Evolutionary conservation across 2,797 vertebrate genomes (phyloP).

Genomic region (Ptychobarbus kaznakovi): DNA sequence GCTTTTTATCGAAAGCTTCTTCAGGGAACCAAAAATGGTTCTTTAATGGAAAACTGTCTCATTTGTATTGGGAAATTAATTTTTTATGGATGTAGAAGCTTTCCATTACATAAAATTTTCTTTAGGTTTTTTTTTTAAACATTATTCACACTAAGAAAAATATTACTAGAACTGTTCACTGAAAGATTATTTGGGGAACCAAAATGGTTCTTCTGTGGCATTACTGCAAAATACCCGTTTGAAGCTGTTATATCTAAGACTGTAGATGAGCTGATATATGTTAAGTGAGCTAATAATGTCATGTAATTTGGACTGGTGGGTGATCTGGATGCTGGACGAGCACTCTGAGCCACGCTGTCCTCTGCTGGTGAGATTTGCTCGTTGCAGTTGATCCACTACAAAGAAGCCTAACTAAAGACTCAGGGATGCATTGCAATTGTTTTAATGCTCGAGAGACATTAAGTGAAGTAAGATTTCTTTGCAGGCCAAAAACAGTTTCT

Average conservation of each 20-base stretch:
- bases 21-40: background rate
- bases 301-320: background rate
- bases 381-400: slow-evolving; percentile 21
- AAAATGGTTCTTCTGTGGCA: background rate
- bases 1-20: background rate
- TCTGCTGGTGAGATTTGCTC: slow-evolving; percentile 58
- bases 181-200: background rate
- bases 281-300: background rate
- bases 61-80: background rate
- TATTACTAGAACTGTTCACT: background rate
- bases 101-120: background rate
- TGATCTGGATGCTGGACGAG: slow-evolving; percentile 26
- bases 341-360: slow-evolving; percentile 57
- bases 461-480: background rate
- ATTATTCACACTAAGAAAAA: background rate
- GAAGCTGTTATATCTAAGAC: background rate
- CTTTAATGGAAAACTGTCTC: no score
- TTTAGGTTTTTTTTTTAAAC: background rate
- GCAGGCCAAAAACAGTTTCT: background rate
- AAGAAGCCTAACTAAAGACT: background rate
- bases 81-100: background rate
- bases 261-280: background rate
- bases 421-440: background rate
- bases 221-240: background rate
- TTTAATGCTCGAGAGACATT: background rate